Evolutionary conservation across 2,888 invertebrate species (phyloP).

Genomic region (Enchytraeus crypticus): DNA sequence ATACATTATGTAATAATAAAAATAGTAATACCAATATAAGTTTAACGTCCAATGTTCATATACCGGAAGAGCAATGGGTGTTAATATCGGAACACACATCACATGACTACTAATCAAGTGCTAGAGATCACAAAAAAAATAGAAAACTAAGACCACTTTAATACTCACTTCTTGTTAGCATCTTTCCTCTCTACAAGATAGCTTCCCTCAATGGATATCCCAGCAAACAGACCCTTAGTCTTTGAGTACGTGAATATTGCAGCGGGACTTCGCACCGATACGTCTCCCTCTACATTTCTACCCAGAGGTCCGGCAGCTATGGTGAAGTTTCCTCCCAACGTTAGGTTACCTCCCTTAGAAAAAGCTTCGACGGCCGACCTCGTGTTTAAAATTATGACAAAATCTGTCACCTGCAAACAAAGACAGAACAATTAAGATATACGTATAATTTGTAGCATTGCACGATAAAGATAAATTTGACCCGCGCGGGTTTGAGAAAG

Average conservation of each 20-base stretch:
- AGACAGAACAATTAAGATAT: no score
- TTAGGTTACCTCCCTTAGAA: conserved; percentile 44
- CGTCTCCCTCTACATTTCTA: conserved; percentile 30
- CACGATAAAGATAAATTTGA: no score
- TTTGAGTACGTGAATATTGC: conserved; percentile 45
- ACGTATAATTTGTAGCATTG: no score
- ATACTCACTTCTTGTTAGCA: conserved; percentile 42
- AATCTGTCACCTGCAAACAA: conserved; percentile 39
- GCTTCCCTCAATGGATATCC: conserved; percentile 45
- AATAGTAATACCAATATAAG: no score
- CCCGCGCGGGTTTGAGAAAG: no score
- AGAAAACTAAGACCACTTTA: no score
- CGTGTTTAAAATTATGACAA: conserved; percentile 43
- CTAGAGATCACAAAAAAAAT: no score
- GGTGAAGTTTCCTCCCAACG: conserved; percentile 44
- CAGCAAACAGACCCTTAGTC: conserved; percentile 43
- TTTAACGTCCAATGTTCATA: no score
- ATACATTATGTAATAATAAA: no score
- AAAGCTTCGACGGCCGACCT: conserved; percentile 41
- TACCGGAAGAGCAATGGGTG: no score
- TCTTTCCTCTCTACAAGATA: conserved; percentile 43
- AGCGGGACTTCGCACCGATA: conserved; percentile 38
- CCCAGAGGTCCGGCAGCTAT: conserved; percentile 45
- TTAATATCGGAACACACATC: no score
- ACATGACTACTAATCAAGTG: no score